These are phyloP conservation scores for Silurus lanzhouensis DNA, from an alignment of 2,797 vertebrate species.

Conservation along the genomic window DNA sequence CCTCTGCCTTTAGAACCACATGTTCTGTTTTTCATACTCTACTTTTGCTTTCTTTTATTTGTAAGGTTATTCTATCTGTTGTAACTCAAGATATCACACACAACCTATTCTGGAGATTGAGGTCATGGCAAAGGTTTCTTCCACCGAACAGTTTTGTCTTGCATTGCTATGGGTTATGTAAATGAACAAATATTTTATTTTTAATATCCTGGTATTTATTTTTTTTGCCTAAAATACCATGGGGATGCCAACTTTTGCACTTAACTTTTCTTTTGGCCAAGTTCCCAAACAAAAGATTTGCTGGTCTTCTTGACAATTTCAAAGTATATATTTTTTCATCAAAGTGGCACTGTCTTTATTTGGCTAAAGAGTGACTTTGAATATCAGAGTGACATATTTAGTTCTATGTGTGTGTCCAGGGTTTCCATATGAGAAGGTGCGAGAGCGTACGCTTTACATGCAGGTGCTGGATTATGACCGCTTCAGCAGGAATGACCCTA, in stretches of 20 bases:
- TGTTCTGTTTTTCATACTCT: background rate
- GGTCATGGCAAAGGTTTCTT: background rate
- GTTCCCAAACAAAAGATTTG: background rate
- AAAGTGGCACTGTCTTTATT: background rate
- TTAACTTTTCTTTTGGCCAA: background rate
- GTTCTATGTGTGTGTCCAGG: constrained; percentile 70
- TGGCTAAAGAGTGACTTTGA: background rate
- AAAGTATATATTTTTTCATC: too few species aligned
- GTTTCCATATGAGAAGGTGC: constrained; percentile 98
- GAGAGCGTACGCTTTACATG: constrained; percentile 94
- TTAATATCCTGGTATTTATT: background rate
- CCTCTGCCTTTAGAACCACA: background rate
- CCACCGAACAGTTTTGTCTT: background rate
- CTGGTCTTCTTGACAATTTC: too few species aligned
- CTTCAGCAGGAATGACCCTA: constrained; percentile 98
- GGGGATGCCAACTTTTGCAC: background rate
- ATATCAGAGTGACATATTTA: background rate
- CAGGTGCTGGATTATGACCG: constrained; percentile 98
- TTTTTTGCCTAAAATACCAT: background rate
- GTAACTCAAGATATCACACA: background rate
- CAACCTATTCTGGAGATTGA: background rate
- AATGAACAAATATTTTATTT: background rate
- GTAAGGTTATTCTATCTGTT: background rate
- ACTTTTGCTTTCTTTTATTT: background rate
- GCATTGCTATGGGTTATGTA: background rate